Conservation (phyloP, 2,113 vertebrate species). For the Panthera tigris region DNA sequence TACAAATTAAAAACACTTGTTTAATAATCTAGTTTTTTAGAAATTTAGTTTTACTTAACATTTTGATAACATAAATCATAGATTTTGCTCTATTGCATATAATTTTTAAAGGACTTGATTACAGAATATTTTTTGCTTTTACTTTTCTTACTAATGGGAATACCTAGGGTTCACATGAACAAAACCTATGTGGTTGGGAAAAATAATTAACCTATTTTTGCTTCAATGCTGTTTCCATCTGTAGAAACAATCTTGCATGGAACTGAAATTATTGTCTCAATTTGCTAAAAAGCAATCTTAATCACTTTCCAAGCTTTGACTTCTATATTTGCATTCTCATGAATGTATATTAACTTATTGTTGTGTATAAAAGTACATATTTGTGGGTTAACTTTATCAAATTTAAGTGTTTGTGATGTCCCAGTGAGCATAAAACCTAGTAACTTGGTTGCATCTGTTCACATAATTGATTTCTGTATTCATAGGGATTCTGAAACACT, state of each 20-base stretch:
- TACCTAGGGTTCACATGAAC: not conserved
- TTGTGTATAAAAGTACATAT: slow-evolving; percentile 66
- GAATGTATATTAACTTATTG: slow-evolving; percentile 72
- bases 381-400: slow-evolving; percentile 71
- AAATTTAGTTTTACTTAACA: not conserved
- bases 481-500: slow-evolving; percentile 54
- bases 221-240: slow-evolving; percentile 11
- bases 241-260: slow-evolving; percentile 62
- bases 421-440: slow-evolving; percentile 75
- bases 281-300: slow-evolving; percentile 75
- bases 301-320: slow-evolving; percentile 61
- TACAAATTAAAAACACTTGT: not conserved
- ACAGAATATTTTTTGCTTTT: not conserved
- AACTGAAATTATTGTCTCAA: slow-evolving; percentile 78
- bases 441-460: slow-evolving; percentile 77
- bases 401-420: slow-evolving; percentile 73
- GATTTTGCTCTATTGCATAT: not conserved
- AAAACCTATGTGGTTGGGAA: not conserved
- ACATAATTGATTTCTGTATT: slow-evolving; percentile 73
- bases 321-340: slow-evolving; percentile 76
- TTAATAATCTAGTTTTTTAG: not conserved
- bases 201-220: slow-evolving; percentile 32
- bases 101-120: not conserved
- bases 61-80: not conserved
- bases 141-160: not conserved